Base-by-base conservation (phyloP, 2,888 invertebrate species). In the Eremobia ochroleuca region DNA sequence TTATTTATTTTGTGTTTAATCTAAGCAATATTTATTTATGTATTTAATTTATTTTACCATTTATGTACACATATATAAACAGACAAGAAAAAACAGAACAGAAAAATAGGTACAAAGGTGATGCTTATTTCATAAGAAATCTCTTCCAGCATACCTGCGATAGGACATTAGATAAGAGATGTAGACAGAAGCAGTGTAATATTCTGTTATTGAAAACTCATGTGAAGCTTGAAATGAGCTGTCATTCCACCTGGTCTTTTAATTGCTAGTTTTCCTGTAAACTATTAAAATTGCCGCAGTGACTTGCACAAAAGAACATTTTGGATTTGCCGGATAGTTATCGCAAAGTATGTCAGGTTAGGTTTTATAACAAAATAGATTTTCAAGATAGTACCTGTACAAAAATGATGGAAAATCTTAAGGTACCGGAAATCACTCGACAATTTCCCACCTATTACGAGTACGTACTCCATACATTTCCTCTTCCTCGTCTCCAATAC, bases 391-490 rank as follows among this genome's bases (percentile, higher is more conserved):
- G 31, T 31, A 28, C 11, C 1, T 1, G 15, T 11, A 40, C 28
- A 2, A 70, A 31, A 40, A 40, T 21, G 9, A 9, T n/a, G 40
- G 21, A 18, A n/a, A 8, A 40, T 66, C 2, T 25, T 18, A 55
- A 76, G 15, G 43, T 31, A 8, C 9, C n/a, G 18, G 13, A 76
- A 76, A 31, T 37, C 5, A n/a, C 28, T 34, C 18, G 2, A 3
- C 21, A 55, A 52, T 62, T 73, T 52, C 25, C 15, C 25, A 37
- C 13, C 73, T 80, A 70, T 61, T 40, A 74, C 43, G 2, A 67
- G 21, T 62, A 67, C 43, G 43, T 34, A 58, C 49, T 55, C n/a
- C 15, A 62, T 70, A 34, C 74, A 67, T 65, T 58, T 55, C 40
- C 46, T 28, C 37, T 65, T 9, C 40, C 58, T 52, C 62, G n/a